Conservation (phyloP, 2,113 vertebrate genomes). For the Colaptes auratus region DNA sequence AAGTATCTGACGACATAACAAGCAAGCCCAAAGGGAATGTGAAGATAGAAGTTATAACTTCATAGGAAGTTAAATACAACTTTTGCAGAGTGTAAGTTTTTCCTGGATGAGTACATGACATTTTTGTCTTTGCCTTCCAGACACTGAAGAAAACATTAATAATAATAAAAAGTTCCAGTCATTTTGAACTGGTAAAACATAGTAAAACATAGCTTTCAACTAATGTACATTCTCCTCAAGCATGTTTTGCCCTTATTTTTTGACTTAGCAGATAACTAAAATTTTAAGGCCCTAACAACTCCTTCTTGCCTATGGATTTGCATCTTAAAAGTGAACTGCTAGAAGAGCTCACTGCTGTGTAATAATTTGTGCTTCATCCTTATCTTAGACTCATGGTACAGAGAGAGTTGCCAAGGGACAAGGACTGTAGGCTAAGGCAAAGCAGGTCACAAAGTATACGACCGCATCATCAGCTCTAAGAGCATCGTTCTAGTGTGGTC, state of each 20-base stretch:
- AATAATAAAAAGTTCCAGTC: rapidly evolving
- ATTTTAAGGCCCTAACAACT: not conserved
- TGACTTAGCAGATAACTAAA: not conserved
- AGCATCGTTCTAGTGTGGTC: not conserved
- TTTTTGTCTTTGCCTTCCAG: not conserved
- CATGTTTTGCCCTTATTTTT: not conserved
- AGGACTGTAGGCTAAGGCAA: not conserved
- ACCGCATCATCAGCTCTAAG: not conserved
- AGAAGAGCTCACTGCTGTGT: not conserved
- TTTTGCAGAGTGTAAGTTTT: not conserved
- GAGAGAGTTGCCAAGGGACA: not conserved
- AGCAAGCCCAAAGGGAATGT: not conserved
- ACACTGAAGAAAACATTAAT: not conserved
- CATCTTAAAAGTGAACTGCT: not conserved
- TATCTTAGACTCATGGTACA: not conserved
- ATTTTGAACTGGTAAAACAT: not conserved
- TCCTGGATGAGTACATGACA: not conserved
- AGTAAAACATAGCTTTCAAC: not conserved
- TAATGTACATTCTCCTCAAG: not conserved
- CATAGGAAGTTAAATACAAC: not conserved
- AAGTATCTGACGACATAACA: not conserved
- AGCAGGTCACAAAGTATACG: not conserved
- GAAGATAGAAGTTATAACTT: not conserved
- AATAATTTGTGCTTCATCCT: not conserved
- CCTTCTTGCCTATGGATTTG: not conserved